Evolutionary conservation across 2,888 invertebrate species (phyloP).

Genomic region (Heteromurus nitidus): DNA sequence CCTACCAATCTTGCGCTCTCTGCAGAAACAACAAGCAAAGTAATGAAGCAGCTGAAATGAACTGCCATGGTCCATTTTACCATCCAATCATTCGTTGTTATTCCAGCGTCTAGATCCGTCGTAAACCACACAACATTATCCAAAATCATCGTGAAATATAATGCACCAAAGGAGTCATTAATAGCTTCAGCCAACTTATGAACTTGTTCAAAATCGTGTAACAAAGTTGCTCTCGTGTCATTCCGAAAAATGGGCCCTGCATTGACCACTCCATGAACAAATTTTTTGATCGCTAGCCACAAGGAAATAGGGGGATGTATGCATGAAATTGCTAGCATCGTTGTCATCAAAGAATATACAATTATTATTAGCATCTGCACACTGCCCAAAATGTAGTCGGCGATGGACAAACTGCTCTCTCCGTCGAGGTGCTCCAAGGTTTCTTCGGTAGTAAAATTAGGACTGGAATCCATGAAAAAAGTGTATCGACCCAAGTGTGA

Average conservation of each 20-base stretch:
- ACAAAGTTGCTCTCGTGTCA: not conserved
- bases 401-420: not conserved
- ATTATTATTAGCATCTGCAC: not conserved
- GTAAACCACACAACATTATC: constrained; percentile 43
- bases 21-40: constrained; percentile 20
- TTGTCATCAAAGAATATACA: not conserved
- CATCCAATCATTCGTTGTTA: constrained; percentile 32
- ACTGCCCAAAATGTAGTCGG: not conserved
- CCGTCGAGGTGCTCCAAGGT: not conserved
- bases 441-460: not conserved
- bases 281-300: constrained; percentile 35
- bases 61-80: not conserved
- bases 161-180: constrained; percentile 30
- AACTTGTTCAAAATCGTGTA: constrained; percentile 12
- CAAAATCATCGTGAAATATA: constrained; percentile 28
- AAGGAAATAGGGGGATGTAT: constrained; percentile 28
- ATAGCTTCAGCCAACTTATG: not conserved
- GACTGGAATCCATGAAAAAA: constrained; percentile 27
- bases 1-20: constrained; percentile 44
- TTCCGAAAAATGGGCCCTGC: not conserved
- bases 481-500: constrained; percentile 30
- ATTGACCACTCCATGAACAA: constrained; percentile 14
- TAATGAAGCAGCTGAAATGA: constrained; percentile 14
- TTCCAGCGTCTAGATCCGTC: constrained; percentile 44
- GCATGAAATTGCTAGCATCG: constrained; percentile 4